Percentiles rank a stretch among this genome's conserved stretches.
Conservation (phyloP, 2,888 invertebrate genomes). For the Dynastes hyllus region DNA sequence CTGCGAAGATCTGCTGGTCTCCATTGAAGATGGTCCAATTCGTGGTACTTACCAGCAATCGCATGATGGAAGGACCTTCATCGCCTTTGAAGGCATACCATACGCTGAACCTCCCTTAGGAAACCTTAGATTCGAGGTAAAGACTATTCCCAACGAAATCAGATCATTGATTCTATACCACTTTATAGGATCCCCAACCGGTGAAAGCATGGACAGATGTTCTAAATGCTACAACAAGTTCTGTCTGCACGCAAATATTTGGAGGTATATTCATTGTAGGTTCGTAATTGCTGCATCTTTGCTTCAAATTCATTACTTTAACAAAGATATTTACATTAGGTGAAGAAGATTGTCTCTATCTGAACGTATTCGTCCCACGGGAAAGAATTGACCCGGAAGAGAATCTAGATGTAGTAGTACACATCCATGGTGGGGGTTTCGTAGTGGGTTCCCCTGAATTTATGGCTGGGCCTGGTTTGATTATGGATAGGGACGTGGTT, state of each 20-base stretch:
- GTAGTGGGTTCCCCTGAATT: conserved; percentile 67
- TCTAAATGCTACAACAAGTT: conserved; percentile 60
- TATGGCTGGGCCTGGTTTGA: conserved; percentile 70
- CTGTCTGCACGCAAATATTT: conserved; percentile 59
- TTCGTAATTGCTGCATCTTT: background rate
- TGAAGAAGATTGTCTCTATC: conserved; percentile 79
- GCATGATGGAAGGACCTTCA: conserved; percentile 10
- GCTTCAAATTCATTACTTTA: background rate
- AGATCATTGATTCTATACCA: background rate
- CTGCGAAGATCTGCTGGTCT: background rate
- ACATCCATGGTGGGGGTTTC: conserved; percentile 72
- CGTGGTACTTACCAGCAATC: conserved; percentile 15
- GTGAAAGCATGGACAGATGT: conserved; percentile 61
- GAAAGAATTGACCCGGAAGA: conserved; percentile 68
- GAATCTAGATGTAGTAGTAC: conserved; percentile 70
- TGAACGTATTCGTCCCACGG: conserved; percentile 77
- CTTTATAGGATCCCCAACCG: conserved; percentile 60
- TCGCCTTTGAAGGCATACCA: conserved; percentile 35
- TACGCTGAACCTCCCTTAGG: conserved; percentile 27
- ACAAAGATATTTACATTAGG: conserved; percentile 67
- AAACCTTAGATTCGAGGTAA: conserved; percentile 26
- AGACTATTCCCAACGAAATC: background rate
- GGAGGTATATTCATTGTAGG: background rate
- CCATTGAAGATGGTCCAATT: background rate
- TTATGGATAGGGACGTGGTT: conserved; percentile 68